Conservation (phyloP, 2,797 vertebrate genomes). For the Aeoliscus strigatus region DNA sequence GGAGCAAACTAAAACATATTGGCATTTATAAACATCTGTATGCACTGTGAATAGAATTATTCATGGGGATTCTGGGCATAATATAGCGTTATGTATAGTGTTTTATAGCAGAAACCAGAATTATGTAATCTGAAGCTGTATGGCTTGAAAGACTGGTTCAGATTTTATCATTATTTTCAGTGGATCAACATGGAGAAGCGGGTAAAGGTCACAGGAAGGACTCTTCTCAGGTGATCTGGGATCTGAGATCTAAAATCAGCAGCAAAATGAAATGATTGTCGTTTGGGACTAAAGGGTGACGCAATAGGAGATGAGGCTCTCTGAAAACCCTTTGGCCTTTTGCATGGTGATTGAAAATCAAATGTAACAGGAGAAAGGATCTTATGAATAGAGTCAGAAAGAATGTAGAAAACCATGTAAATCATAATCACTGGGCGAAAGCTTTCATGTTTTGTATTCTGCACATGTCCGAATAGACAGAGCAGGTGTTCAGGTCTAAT, state of each 20-base stretch:
- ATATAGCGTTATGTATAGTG: too few species aligned
- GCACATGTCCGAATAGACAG: neutral
- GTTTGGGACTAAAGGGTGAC: neutral
- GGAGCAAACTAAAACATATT: neutral
- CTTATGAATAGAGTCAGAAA: neutral
- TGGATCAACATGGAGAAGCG: slow-evolving; percentile 17
- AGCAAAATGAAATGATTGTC: neutral
- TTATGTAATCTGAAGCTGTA: too few species aligned
- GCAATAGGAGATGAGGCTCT: neutral
- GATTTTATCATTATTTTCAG: neutral
- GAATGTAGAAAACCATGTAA: neutral
- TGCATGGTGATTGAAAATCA: slow-evolving; percentile 1
- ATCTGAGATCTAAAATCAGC: slow-evolving; percentile 18
- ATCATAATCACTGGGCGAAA: neutral
- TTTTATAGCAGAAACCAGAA: too few species aligned
- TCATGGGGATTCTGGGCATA: neutral
- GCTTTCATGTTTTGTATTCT: slow-evolving; percentile 3
- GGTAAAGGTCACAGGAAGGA: slow-evolving; percentile 23
- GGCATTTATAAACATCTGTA: slow-evolving; percentile 5
- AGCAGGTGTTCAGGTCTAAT: slow-evolving; percentile 21
- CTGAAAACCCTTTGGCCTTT: neutral
- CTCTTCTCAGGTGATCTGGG: slow-evolving; percentile 35
- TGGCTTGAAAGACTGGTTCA: neutral
- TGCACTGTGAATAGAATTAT: slow-evolving; percentile 4
- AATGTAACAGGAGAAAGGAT: neutral